These are phyloP conservation scores for Cerastoderma edule DNA, from an alignment of 2,888 invertebrate species.

Conservation along the genomic window DNA sequence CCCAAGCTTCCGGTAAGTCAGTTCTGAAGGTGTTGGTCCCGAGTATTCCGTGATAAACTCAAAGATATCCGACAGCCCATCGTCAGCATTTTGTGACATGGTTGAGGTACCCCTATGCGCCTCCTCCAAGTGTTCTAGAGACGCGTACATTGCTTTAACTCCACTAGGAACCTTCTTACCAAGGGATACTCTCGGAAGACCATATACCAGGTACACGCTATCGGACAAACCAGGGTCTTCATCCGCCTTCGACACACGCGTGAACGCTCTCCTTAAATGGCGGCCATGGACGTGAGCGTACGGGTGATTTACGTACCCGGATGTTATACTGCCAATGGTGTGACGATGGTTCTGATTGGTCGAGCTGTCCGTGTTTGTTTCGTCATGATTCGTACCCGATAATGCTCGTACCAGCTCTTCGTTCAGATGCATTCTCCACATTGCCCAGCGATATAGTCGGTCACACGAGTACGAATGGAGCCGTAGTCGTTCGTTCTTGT, in stretches of 20 bases:
- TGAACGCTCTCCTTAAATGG: slow-evolving; percentile 32
- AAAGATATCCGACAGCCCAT: slow-evolving; percentile 43
- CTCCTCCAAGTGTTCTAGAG: slow-evolving; percentile 26
- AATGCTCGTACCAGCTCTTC: slow-evolving; percentile 45
- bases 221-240: slow-evolving; percentile 30
- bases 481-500: background rate
- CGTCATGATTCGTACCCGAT: background rate
- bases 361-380: background rate
- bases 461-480: slow-evolving; percentile 43
- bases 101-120: too few species aligned
- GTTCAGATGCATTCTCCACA: slow-evolving; percentile 58
- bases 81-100: slow-evolving; percentile 3
- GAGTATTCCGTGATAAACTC: slow-evolving; percentile 35
- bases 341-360: background rate
- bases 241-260: background rate
- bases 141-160: slow-evolving; percentile 32
- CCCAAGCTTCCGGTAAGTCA: slow-evolving; percentile 9
- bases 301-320: slow-evolving; percentile 40
- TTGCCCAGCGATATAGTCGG: slow-evolving; percentile 49
- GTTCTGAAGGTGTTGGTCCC: background rate
- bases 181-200: slow-evolving; percentile 46
- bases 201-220: slow-evolving; percentile 46
- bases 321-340: slow-evolving; percentile 27
- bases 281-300: slow-evolving; percentile 38
- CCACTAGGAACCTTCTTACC: slow-evolving; percentile 24